These are phyloP conservation scores for Philypnodon macrostomus DNA, from an alignment of 2,797 vertebrate species.

Conservation along the genomic window DNA sequence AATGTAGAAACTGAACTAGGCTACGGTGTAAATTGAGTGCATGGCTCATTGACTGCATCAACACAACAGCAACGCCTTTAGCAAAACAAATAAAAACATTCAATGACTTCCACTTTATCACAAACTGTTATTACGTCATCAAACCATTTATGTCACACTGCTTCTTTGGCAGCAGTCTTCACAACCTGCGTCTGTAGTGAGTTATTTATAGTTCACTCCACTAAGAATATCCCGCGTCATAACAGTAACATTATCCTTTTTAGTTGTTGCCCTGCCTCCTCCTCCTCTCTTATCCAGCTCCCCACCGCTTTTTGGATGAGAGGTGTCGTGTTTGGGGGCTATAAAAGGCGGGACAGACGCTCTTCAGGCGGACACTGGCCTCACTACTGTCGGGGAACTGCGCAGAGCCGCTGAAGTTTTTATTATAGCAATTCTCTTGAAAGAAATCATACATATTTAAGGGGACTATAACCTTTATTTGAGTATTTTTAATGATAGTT, in stretches of 20 bases:
- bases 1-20: no score
- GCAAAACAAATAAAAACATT: no score
- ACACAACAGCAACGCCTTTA: no score
- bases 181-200: slow-evolving; percentile 7
- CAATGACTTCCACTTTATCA: background rate
- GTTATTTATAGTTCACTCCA: slow-evolving; percentile 56
- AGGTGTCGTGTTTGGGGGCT: slow-evolving; percentile 53
- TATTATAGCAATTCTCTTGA: no score
- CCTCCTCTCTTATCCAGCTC: background rate
- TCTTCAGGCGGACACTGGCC: slow-evolving; percentile 20
- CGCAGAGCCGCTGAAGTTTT: no score
- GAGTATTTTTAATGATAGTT: background rate
- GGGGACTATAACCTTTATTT: background rate
- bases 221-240: slow-evolving; percentile 66
- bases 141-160: background rate
- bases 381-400: no score
- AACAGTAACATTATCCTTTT: slow-evolving; percentile 48
- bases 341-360: slow-evolving; percentile 54
- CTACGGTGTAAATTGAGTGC: no score
- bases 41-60: no score
- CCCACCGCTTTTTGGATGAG: slow-evolving; percentile 43
- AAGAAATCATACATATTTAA: no score
- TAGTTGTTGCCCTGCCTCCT: slow-evolving; percentile 2
- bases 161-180: background rate
- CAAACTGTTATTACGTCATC: background rate